Percentiles rank a stretch among this genome's conserved stretches.
These are phyloP conservation scores for Tetrax tetrax DNA, from an alignment of 2,113 vertebrate species.

Conservation along the genomic window DNA sequence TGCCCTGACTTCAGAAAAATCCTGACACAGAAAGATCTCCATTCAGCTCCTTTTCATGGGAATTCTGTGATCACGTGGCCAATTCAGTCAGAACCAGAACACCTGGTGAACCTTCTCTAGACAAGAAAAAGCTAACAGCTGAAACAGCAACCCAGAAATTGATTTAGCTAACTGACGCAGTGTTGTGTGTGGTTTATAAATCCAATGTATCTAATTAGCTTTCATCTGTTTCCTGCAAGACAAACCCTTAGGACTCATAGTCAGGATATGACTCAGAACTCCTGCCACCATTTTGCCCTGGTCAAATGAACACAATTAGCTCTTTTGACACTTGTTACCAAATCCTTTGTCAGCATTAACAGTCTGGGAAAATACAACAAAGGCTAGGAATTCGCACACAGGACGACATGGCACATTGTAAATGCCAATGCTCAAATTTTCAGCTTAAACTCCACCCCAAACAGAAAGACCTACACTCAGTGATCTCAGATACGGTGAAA, in stretches of 20 bases:
- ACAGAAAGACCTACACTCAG: not conserved
- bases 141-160: not conserved
- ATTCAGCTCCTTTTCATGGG: not conserved
- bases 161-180: not conserved
- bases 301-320: not conserved
- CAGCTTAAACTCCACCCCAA: too few species aligned
- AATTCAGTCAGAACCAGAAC: too few species aligned
- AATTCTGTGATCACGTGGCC: not conserved
- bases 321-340: not conserved
- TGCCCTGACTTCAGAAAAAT: not conserved
- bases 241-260: not conserved
- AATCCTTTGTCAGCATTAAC: not conserved
- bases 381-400: fast-evolving
- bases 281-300: not conserved
- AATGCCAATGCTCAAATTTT: fast-evolving
- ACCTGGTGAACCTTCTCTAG: not conserved
- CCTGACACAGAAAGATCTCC: not conserved
- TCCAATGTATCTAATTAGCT: not conserved
- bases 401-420: fast-evolving
- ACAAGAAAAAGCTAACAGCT: not conserved
- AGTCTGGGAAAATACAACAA: not conserved
- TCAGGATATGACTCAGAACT: not conserved
- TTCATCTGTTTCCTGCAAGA: not conserved
- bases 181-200: not conserved
- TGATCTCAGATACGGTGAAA: not conserved